Evolutionary conservation across 2,797 vertebrate species (phyloP).

Genomic region (Myotis myotis): DNA sequence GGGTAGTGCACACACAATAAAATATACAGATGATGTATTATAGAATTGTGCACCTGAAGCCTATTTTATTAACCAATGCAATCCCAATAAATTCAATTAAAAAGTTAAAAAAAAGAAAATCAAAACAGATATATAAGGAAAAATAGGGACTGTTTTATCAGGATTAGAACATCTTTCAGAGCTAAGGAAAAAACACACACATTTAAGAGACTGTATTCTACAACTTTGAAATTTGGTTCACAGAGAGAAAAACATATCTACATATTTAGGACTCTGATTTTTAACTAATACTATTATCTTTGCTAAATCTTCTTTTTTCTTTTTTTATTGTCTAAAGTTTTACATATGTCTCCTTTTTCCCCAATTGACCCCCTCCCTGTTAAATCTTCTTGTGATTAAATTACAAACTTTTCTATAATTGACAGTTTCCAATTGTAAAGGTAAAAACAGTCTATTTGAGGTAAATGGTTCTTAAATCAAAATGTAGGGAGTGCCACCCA

Average conservation of each 20-base stretch:
- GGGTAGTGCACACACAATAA: not conserved
- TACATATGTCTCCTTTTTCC: too few species aligned
- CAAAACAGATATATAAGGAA: not conserved
- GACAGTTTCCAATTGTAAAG: not conserved
- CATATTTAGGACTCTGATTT: not conserved
- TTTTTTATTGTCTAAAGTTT: too few species aligned
- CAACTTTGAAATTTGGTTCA: not conserved
- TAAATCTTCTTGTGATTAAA: not conserved
- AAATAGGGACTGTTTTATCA: not conserved
- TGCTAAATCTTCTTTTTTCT: not conserved
- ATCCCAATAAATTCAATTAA: not conserved
- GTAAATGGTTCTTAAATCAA: conserved; percentile 17
- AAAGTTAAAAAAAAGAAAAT: not conserved
- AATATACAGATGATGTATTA: not conserved
- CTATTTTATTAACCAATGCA: not conserved
- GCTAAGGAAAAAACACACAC: not conserved
- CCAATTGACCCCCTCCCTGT: too few species aligned
- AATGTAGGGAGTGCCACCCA: not conserved
- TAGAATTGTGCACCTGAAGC: not conserved
- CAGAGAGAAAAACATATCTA: not conserved
- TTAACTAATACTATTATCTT: conserved; percentile 12
- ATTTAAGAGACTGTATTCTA: not conserved
- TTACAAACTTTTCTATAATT: conserved; percentile 25
- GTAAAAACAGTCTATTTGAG: not conserved
- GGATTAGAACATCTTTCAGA: not conserved